Base-by-base conservation (phyloP, 2,888 invertebrate species). In the Andrena dorsata region DNA sequence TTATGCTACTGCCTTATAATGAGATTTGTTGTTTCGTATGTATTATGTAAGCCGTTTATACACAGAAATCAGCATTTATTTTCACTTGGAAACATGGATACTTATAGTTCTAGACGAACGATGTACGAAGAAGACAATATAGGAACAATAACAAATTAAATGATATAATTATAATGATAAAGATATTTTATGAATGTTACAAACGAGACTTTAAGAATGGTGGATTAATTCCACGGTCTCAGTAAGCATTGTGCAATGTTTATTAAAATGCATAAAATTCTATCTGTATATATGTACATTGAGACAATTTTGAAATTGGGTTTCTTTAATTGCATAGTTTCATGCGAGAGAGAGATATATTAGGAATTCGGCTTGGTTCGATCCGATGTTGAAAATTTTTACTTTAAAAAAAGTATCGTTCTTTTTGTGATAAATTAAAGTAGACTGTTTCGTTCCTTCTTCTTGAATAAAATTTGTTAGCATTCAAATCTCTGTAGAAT, bases 41-140 rank as follows among this genome's bases (percentile, higher is more conserved):
- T 20, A n/a, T 49, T 47, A n/a, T 16, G 10, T 4, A 10, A 69
- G n/a, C 28, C 6, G 23, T 77, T 41, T 41, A 4, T 35, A 53
- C 30, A 86, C 80, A 85, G 82, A 84, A 56, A 23, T 63, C 41
- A 8, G 73, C 10, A 60, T 76, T 80, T n/a, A 64, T 73, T 23
- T 4, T 60, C 47, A 78, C 47, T 32, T 35, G 13, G 49, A 49
- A 70, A 16, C 61, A 26, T 76, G 56, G n/a, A 74, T 79, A 53
- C 30, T 61, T 7, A 4, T 60, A 58, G 56, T 56, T 60, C 66
- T 80, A 69, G 30, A 60, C 26, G 23, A 81, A 53, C 20, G 58
- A 32, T 73, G 60, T 56, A 53, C 16, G 28, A 58, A 51, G 28
- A 63, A 35, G 73, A 56, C 73, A 74, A 72, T 83, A 73, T 77